Conservation (phyloP, 2,113 vertebrate genomes). For the Chrysochloris asiatica region DNA sequence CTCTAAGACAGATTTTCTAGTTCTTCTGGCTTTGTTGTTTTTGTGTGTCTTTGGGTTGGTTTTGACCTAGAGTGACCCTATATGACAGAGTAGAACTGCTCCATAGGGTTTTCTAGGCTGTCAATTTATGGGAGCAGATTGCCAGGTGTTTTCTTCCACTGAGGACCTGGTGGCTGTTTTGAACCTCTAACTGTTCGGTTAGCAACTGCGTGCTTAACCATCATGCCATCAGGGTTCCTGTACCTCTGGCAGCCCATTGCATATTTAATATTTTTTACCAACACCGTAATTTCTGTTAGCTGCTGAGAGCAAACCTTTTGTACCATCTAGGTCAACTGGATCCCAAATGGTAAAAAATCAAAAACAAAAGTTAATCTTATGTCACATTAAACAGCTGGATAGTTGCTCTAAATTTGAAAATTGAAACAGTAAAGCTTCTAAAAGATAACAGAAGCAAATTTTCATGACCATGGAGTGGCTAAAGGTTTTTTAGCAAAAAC, state of each 20-base stretch:
- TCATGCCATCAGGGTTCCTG: background rate
- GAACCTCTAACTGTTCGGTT: background rate
- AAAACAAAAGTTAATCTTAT: background rate
- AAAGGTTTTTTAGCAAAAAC: background rate
- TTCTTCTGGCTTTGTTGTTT: background rate
- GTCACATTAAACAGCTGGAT: background rate
- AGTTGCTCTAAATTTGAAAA: background rate
- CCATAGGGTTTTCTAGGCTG: background rate
- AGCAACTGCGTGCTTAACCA: background rate
- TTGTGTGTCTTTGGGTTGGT: background rate
- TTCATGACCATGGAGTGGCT: background rate
- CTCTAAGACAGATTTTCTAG: background rate
- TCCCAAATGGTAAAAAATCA: background rate
- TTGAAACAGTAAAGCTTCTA: background rate
- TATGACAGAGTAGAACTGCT: background rate
- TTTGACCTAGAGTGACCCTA: background rate
- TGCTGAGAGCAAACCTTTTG: background rate
- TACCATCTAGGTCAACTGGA: background rate
- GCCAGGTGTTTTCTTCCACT: background rate
- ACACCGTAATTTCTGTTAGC: background rate
- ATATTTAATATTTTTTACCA: background rate
- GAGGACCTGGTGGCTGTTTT: background rate
- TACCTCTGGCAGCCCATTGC: background rate
- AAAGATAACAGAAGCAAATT: background rate
- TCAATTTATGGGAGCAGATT: background rate